Evolutionary conservation across 2,113 vertebrate species (phyloP).

Genomic region (Orthochromis indermauri): DNA sequence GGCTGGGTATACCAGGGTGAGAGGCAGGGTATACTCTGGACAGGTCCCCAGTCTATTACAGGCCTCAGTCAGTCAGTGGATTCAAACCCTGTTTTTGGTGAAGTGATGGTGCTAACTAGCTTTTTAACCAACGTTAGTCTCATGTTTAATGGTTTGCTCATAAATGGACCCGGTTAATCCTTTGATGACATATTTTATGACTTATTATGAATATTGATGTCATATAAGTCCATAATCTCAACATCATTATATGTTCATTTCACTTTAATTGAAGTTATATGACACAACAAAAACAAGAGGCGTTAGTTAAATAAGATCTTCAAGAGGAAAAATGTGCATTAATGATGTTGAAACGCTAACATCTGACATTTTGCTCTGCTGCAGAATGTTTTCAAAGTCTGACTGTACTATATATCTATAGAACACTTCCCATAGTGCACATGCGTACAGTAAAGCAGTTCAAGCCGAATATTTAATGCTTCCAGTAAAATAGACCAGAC

Average conservation of each 20-base stretch:
- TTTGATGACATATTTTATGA: not conserved
- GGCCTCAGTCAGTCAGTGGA: not conserved
- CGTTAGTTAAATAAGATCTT: not conserved
- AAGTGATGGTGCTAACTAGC: not conserved
- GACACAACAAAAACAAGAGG: not conserved
- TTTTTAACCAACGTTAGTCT: not conserved
- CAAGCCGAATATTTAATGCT: constrained; percentile 4
- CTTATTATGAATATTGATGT: not conserved
- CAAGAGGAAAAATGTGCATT: not conserved
- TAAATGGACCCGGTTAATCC: not conserved
- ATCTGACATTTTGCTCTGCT: not conserved
- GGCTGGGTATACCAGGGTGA: not conserved
- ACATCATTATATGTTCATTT: not conserved
- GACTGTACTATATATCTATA: not conserved
- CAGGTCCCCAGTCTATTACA: not conserved
- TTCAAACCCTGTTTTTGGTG: not conserved
- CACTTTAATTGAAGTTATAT: not conserved
- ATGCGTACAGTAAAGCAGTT: not conserved
- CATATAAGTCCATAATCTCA: not conserved
- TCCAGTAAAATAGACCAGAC: not conserved
- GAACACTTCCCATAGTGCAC: not conserved
- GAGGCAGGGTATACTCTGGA: not conserved
- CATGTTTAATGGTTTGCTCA: not conserved
- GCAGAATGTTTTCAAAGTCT: not conserved
- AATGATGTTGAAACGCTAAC: not conserved